phyloP scores from a whole-genome alignment of 1,140 invertebrate genomes.

The Formica exsecta region DNA sequence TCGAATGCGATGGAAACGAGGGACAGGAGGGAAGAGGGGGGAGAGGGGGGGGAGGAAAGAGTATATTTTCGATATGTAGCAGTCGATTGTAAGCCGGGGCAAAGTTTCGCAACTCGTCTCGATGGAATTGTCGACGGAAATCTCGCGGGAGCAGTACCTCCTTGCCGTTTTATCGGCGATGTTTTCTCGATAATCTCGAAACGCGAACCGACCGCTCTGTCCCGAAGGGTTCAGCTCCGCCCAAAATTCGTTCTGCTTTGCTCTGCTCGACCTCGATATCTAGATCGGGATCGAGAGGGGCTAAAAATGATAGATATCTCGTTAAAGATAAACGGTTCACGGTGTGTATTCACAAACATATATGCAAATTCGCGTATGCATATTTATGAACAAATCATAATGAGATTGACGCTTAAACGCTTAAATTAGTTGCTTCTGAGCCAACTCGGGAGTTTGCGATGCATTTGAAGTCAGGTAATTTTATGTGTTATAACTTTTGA shows the following conservation, averaged over 20 bases:
- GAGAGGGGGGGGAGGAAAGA: background rate
- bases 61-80: constrained; percentile 35
- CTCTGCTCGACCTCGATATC: constrained; percentile 31
- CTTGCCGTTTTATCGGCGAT: constrained; percentile 58
- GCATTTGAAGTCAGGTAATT: background rate
- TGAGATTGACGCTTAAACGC: constrained; percentile 16
- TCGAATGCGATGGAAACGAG: constrained; percentile 6
- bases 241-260: constrained; percentile 52
- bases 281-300: constrained; percentile 44
- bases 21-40: too few species aligned
- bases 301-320: constrained; percentile 34
- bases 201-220: constrained; percentile 35
- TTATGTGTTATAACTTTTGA: background rate
- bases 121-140: constrained; percentile 52
- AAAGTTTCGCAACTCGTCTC: constrained; percentile 28
- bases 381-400: constrained; percentile 1
- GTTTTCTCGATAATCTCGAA: constrained; percentile 61
- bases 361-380: constrained; percentile 27
- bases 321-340: constrained; percentile 47
- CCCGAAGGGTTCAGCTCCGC: constrained; percentile 54
- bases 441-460: constrained; percentile 26
- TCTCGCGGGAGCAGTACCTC: constrained; percentile 48
- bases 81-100: constrained; percentile 24
- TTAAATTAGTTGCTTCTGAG: background rate
- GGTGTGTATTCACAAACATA: constrained; percentile 18